phyloP scores from a whole-genome alignment of 2,888 invertebrate species.

The Eupithecia abbreviata region DNA sequence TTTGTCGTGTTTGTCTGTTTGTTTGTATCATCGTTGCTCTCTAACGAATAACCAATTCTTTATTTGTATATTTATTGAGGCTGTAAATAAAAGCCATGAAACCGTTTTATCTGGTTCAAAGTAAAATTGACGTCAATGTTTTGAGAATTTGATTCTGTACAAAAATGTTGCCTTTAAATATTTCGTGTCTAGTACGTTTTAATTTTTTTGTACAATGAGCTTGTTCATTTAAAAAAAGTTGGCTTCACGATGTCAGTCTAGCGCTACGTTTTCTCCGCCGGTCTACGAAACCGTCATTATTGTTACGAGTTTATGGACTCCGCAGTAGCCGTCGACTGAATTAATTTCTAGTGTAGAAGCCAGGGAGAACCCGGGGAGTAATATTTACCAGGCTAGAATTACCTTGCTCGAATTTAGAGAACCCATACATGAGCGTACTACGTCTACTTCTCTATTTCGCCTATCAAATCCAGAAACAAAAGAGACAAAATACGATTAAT shows the following conservation, averaged over 20 bases:
- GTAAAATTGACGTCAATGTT: not conserved
- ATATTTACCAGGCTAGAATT: conserved; percentile 56
- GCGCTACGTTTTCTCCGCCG: conserved; percentile 35
- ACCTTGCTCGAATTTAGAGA: conserved; percentile 38
- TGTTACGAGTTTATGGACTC: conserved; percentile 51
- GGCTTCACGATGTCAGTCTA: not conserved
- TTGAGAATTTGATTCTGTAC: not conserved
- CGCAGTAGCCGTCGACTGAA: conserved; percentile 55
- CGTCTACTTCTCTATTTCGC: not conserved
- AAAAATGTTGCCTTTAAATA: no score
- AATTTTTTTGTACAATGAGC: not conserved
- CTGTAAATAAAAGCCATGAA: not conserved
- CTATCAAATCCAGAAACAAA: not conserved
- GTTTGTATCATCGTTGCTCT: no score
- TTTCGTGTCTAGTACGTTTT: no score
- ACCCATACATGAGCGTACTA: not conserved
- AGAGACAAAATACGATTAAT: no score
- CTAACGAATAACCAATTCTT: no score
- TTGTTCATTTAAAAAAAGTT: not conserved
- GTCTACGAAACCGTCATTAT: conserved; percentile 52
- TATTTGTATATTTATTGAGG: not conserved
- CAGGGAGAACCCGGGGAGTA: conserved; percentile 33
- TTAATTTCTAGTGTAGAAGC: conserved; percentile 61
- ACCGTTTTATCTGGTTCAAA: not conserved
- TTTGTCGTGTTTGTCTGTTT: no score